Evolutionary conservation across 2,888 invertebrate genomes (phyloP), one percentile per base, ranked within the genome.

Genomic region (Ischnus inquisitorius): DNA sequence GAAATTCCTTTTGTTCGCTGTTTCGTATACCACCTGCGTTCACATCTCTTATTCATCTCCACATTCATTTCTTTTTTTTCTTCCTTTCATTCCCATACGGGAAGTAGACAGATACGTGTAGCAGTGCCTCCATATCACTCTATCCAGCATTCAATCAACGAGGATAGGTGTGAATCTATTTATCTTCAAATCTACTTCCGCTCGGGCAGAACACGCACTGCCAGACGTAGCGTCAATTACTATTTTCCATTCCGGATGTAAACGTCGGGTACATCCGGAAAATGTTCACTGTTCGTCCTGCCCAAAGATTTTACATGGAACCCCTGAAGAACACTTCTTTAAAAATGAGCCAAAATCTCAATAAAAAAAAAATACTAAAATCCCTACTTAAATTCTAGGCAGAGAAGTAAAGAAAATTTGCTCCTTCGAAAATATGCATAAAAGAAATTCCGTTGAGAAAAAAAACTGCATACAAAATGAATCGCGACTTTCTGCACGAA

Each of bases 131-230:
- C 51, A n/a, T 65, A 25, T 41, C 51, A 28, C 60, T 25, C 10
- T 57, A 65, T 48, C n/a, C 60, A 48, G 62, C 43, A 46, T 79
- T 79, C 79, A 64, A 6, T 54, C 48, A 16, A 46, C 19, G 54
- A 28, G 65, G 71, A 22, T 57, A 43, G 12, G 74, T 80, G 67
- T 39, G 67, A 68, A 62, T 80, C 67, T 54, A 80, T 69, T 60
- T 80, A 68, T 68, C 79, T 51, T 72, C 51, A 43, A 83, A 80
- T 80, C 83, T 67, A 76, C 67, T 57, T 79, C 71, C 69, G 64
- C 54, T 76, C 41, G 14, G 3, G 28, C 43, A 22, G 2, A 41
- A 34, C 48, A 79, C 65, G 22, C 41, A 57, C n/a, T 62, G 57
- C 71, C 41, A 67, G 43, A 79, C 51, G 54, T 22, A 19, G 34